Evolutionary conservation across 1,140 invertebrate genomes (phyloP).

Genomic region (Ruditapes philippinarum): DNA sequence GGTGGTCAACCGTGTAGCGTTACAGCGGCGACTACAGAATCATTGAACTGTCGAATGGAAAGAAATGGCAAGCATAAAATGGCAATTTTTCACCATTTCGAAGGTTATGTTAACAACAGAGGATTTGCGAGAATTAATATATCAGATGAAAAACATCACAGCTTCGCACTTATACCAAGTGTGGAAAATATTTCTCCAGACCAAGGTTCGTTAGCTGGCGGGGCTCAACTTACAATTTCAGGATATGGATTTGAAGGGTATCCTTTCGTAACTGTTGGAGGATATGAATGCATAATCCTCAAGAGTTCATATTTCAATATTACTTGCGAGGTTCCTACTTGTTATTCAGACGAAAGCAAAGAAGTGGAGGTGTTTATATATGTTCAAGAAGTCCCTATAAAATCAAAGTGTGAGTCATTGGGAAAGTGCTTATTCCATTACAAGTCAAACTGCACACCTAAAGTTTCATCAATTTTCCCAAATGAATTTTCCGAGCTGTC

Average conservation of each 20-base stretch:
- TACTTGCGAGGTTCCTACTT: conserved; percentile 47
- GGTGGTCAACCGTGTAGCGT: conserved; percentile 54
- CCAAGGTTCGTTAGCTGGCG: conserved; percentile 73
- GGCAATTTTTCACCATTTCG: conserved; percentile 62
- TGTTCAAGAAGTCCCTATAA: conserved; percentile 1
- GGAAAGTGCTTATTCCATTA: conserved; percentile 42
- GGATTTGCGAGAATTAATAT: conserved; percentile 71
- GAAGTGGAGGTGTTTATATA: conserved; percentile 12
- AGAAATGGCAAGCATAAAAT: conserved; percentile 47
- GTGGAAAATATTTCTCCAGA: conserved; percentile 65
- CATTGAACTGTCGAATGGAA: conserved; percentile 58
- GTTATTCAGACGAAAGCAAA: conserved; percentile 38
- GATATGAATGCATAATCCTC: conserved; percentile 11
- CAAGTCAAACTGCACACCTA: conserved; percentile 15
- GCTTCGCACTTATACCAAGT: conserved; percentile 71
- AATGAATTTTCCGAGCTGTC: neutral
- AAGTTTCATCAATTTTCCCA: conserved; percentile 28
- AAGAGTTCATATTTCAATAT: conserved; percentile 38
- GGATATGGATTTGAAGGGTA: conserved; percentile 67
- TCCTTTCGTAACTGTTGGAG: conserved; percentile 29
- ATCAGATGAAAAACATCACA: neutral
- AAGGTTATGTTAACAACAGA: conserved; percentile 72
- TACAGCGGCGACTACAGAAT: neutral
- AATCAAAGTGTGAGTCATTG: conserved; percentile 25
- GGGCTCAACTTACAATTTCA: conserved; percentile 69